phyloP scores from a whole-genome alignment of 35 echinoderm and acorn worm genomes.

The Ophioderma brevispina region DNA sequence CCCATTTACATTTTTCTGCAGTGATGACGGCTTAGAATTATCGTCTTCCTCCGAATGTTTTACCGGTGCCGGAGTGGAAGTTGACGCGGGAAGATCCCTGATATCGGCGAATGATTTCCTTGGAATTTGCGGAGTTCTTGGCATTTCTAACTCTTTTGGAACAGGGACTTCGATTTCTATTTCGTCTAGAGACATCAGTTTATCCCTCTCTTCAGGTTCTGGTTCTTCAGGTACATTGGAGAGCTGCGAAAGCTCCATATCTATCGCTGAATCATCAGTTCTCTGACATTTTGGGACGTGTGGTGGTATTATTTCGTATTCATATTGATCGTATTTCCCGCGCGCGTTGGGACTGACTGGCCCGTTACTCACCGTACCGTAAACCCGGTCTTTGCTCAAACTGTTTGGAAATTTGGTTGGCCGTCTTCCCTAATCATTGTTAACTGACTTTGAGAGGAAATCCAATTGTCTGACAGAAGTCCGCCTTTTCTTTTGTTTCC shows the following conservation, averaged over 20 bases:
- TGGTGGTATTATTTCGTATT: too few relatives aligned
- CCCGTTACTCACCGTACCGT: too few relatives aligned
- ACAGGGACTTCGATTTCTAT: not conserved
- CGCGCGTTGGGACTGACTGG: too few relatives aligned
- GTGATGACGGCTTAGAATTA: not conserved
- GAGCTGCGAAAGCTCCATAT: not conserved
- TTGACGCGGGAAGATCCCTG: not conserved
- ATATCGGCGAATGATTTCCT: not conserved
- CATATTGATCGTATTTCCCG: too few relatives aligned
- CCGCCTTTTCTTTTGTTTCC: too few relatives aligned
- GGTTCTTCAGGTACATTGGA: not conserved
- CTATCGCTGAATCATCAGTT: not conserved
- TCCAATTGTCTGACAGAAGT: too few relatives aligned
- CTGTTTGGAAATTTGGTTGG: too few relatives aligned
- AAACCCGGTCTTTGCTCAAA: too few relatives aligned
- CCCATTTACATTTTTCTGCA: too few relatives aligned
- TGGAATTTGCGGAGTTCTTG: not conserved
- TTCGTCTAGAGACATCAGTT: not conserved
- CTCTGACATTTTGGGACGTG: too few relatives aligned
- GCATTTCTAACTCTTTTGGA: not conserved
- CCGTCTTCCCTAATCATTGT: too few relatives aligned
- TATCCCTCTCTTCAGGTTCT: not conserved
- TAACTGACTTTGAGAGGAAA: too few relatives aligned
- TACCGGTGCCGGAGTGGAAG: not conserved
- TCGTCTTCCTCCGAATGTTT: not conserved